These are phyloP conservation scores for Acanthosepion lycidas DNA, from an alignment of 2,888 invertebrate species.

Conservation along the genomic window DNA sequence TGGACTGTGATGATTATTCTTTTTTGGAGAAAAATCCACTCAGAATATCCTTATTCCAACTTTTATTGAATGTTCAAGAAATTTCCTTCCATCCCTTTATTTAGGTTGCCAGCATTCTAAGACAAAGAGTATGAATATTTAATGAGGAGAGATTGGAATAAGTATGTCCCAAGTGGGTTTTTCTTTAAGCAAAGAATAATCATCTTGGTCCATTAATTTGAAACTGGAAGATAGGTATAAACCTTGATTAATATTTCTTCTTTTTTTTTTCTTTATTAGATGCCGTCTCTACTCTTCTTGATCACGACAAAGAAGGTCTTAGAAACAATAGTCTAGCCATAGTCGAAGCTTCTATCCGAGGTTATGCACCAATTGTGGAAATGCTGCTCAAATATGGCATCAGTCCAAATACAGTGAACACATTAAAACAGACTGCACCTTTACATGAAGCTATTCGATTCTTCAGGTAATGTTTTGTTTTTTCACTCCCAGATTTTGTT, in stretches of 20 bases:
- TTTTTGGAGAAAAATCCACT: too few species aligned
- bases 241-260: neutral
- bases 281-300: constrained; percentile 63
- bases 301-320: constrained; percentile 57
- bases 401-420: constrained; percentile 61
- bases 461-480: constrained; percentile 57
- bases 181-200: too few species aligned
- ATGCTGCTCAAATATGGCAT: constrained; percentile 67
- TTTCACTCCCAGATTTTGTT: neutral
- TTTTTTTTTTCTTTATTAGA: constrained; percentile 55
- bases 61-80: too few species aligned
- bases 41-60: too few species aligned
- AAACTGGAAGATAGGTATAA: too few species aligned
- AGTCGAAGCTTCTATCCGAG: constrained; percentile 64
- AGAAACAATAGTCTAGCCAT: constrained; percentile 61
- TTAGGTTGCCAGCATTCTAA: too few species aligned
- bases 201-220: too few species aligned
- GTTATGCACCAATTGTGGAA: constrained; percentile 62
- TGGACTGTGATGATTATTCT: too few species aligned
- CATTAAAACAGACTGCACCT: constrained; percentile 57
- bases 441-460: constrained; percentile 68
- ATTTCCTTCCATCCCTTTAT: too few species aligned
- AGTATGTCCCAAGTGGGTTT: too few species aligned
- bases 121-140: too few species aligned
- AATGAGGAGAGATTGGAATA: too few species aligned